phyloP scores from a whole-genome alignment of 1,140 invertebrate species.

The Condylostylus longicornis region DNA sequence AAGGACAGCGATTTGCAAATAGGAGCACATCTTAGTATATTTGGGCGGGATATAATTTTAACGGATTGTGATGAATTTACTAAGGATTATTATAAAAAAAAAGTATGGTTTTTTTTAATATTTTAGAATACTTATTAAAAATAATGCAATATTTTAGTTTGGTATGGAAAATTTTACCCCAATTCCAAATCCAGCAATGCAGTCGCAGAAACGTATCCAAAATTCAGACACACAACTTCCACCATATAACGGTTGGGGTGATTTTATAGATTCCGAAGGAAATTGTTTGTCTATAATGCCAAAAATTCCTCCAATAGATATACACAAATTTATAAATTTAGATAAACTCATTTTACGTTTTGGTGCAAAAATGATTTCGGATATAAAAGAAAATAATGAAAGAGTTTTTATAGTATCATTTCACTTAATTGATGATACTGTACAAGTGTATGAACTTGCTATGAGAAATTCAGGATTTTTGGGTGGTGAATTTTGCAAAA shows the following conservation, averaged over 20 bases:
- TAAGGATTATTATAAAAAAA: conserved; percentile 66
- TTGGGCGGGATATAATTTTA: conserved; percentile 61
- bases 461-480: conserved; percentile 56
- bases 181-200: conserved; percentile 32
- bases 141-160: conserved; percentile 17
- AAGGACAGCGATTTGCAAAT: conserved; percentile 54
- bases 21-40: conserved; percentile 62
- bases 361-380: conserved; percentile 54
- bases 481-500: conserved; percentile 53
- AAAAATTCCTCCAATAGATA: conserved; percentile 57
- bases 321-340: conserved; percentile 64
- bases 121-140: conserved; percentile 1
- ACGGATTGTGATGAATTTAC: conserved; percentile 78
- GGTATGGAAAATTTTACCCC: conserved; percentile 43
- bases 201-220: conserved; percentile 23
- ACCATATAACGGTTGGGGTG: conserved; percentile 79
- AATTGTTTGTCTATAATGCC: conserved; percentile 66
- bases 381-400: conserved; percentile 47
- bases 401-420: conserved; percentile 69
- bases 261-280: conserved; percentile 70
- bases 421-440: conserved; percentile 67
- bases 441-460: conserved; percentile 62
- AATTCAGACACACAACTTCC: conserved; percentile 40
- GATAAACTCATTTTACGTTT: conserved; percentile 69
- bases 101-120: conserved; percentile 14